Evolutionary conservation across 2,113 vertebrate species (phyloP).

Genomic region (Stomatorhinus ivindoensis): DNA sequence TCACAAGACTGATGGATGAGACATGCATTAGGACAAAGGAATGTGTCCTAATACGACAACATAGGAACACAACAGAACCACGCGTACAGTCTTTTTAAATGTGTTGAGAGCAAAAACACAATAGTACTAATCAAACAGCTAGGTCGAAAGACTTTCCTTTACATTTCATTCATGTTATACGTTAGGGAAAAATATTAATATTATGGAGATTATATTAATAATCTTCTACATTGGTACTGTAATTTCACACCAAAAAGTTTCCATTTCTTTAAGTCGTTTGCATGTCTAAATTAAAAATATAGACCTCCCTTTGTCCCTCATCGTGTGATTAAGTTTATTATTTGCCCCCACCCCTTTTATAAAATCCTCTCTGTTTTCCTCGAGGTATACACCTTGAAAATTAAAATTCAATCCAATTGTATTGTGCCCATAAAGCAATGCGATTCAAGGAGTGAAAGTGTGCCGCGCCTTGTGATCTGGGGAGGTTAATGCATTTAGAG

Average conservation of each 20-base stretch:
- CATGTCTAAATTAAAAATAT: constrained; percentile 3
- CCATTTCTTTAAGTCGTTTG: constrained; percentile 50
- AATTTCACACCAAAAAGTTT: background rate
- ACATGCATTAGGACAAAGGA: constrained; percentile 7
- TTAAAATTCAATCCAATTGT: constrained; percentile 87
- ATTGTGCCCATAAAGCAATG: constrained; percentile 75
- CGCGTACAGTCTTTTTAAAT: background rate
- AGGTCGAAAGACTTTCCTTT: background rate
- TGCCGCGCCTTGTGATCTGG: constrained; percentile 80
- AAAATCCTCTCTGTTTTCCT: constrained; percentile 32
- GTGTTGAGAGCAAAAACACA: background rate
- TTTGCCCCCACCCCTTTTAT: background rate
- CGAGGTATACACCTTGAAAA: constrained; percentile 61
- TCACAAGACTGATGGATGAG: background rate
- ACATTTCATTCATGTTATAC: background rate
- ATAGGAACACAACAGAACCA: background rate
- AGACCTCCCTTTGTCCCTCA: background rate
- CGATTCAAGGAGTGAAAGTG: constrained; percentile 77
- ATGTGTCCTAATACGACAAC: background rate
- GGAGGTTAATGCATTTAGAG: constrained; percentile 99
- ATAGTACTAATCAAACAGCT: background rate
- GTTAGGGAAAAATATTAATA: background rate
- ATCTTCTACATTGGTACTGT: background rate
- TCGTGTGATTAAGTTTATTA: constrained; percentile 3
- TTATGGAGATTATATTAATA: too few relatives aligned